A percentile compares a stretch with the other conserved stretches of the same genome.
These are phyloP conservation scores for Perca flavescens DNA, from an alignment of 2,113 vertebrate genomes.

Conservation along the genomic window DNA sequence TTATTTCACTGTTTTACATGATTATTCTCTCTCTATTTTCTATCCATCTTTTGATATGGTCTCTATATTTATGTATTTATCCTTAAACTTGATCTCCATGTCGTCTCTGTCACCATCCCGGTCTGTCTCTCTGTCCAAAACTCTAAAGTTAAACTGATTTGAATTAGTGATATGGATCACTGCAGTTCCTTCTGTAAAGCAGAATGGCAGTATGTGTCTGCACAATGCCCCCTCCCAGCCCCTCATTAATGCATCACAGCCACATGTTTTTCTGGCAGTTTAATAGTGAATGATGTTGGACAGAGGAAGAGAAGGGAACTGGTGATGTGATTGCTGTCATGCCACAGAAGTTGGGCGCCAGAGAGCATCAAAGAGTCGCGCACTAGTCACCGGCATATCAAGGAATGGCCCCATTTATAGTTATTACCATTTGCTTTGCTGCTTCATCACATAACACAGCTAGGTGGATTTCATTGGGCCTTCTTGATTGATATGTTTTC, in stretches of 20 bases:
- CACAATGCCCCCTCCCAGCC: neutral
- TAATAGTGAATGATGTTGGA: slow-evolving; percentile 79
- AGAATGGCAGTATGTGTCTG: slow-evolving; percentile 30
- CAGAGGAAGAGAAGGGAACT: slow-evolving; percentile 53
- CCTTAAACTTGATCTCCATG: neutral
- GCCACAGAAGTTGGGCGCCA: slow-evolving; percentile 57
- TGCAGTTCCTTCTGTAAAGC: slow-evolving; percentile 32
- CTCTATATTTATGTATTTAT: neutral
- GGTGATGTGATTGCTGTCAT: slow-evolving; percentile 73
- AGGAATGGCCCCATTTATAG: slow-evolving; percentile 62
- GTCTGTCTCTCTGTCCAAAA: slow-evolving; percentile 10
- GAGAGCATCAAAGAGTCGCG: slow-evolving; percentile 71
- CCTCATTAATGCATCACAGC: slow-evolving; percentile 70
- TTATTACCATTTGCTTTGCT: slow-evolving; percentile 69
- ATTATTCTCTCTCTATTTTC: neutral
- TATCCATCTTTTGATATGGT: neutral
- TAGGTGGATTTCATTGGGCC: slow-evolving; percentile 67
- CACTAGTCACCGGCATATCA: slow-evolving; percentile 61
- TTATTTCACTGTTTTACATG: neutral
- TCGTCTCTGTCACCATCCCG: neutral
- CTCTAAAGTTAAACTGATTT: slow-evolving; percentile 36
- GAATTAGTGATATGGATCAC: slow-evolving; percentile 56
- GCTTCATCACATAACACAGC: slow-evolving; percentile 73
- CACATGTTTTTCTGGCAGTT: slow-evolving; percentile 75
- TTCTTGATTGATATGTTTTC: slow-evolving; percentile 78